Evolutionary conservation across 2,113 vertebrate genomes (phyloP).

Genomic region (Nothoprocta pentlandii): DNA sequence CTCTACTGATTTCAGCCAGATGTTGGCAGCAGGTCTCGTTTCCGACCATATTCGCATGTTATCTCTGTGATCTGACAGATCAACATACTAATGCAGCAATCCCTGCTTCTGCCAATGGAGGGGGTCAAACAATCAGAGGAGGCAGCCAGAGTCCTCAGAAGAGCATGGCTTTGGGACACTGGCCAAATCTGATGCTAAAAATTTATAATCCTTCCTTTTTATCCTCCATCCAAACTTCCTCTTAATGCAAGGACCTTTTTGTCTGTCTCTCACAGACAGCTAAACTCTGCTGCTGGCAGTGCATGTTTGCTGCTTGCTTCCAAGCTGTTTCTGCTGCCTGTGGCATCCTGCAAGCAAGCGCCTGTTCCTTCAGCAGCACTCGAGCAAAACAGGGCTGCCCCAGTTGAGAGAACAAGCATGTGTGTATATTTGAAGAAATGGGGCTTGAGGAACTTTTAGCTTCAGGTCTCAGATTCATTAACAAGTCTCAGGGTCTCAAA

Average conservation of each 20-base stretch:
- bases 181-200: not conserved
- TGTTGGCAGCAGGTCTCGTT: not conserved
- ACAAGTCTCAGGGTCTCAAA: fast-evolving
- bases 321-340: not conserved
- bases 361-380: fast-evolving
- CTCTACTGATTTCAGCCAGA: not conserved
- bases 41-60: not conserved
- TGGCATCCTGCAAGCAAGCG: not conserved
- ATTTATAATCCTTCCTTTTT: fast-evolving
- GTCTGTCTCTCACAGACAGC: not conserved
- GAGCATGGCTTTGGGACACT: not conserved
- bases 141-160: not conserved
- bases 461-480: not conserved
- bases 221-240: not conserved
- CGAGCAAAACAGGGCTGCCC: not conserved
- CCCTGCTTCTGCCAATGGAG: not conserved
- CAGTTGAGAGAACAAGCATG: not conserved
- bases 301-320: not conserved
- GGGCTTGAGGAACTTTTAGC: not conserved
- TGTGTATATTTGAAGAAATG: not conserved
- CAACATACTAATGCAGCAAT: not conserved
- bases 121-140: not conserved
- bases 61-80: not conserved
- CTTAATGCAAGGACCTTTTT: not conserved
- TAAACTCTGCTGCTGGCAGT: not conserved